Base-by-base conservation (phyloP, 2,797 vertebrate species). In the Poeciliopsis presidionis region DNA sequence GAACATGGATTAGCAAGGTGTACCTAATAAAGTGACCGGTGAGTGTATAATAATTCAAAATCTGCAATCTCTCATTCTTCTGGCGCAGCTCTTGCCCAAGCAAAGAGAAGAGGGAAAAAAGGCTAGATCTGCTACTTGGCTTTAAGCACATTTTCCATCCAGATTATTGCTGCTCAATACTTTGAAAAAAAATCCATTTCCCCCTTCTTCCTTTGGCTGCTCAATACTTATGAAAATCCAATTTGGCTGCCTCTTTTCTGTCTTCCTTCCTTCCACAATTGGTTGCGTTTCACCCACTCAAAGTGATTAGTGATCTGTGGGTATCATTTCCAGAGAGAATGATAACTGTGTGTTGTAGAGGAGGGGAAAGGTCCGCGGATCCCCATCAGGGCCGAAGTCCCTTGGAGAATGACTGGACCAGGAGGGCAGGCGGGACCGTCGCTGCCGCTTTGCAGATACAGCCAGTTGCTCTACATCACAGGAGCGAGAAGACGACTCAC, bases 361-460 rank as follows among this genome's bases (percentile, higher is more conserved):
- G 85, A 84, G 86, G 90, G 88, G 87, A 90, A 88, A 90, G 91
- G 89, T 90, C 90, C 78, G 57, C 70, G 47, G 80, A 84, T 85
- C 77, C 88, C 90, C 89, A 92, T 92, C 87, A 90, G 87, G 82
- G 77, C 88, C 79, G 81, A 69, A 80, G 88, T 89, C 88, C 86
- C 88, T 81, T 57, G 71, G 84, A 89, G 90, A 90, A 87, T 76
- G 87, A 80, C 76, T 85, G 91, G 90, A 81, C 84, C 84, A 80
- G 84, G 88, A 83, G 93, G 92, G 93, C 91, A 93, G 92, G 86
- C 91, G 55, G 89, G 93, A 91, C 87, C 91, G 89, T 63, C 82
- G 77, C 93, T 95, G 94, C 90, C 86, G 84, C 93, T 93, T 94
- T 95, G 89, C 93, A 95, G 95, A 95, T 95, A 95, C 84, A 91